Base-by-base conservation (phyloP, 23 tunicate species). In the Trididemnum miniatum region DNA sequence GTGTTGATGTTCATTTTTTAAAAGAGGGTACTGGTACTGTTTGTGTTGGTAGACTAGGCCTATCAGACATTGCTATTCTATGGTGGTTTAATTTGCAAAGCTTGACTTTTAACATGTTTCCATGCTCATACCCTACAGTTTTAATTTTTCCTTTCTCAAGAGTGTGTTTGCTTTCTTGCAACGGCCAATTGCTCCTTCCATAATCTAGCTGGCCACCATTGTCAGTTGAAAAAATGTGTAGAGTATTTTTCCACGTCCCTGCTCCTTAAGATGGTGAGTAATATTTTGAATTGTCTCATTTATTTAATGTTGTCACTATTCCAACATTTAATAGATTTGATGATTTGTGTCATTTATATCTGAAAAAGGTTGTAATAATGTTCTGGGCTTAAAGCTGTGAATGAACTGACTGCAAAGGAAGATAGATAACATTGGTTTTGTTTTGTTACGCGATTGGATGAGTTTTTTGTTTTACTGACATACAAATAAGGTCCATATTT, bases 171-270 rank as follows among this genome's bases (percentile, higher is more conserved):
- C 91, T 67, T 25, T 92, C 92, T 59, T 92, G 65, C n/a, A 83
- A 40, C 3, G 97, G 97, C 85, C 87, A 83, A 40, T 92, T 92
- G 59, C 83, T 92, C 9, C 97, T 92, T 33, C 92, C 97, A 35
- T 82, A 74, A 25, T 63, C 65, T 0, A 92, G 78, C 51, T 91
- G 97, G 38, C 97, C 97, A 23, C 97, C 97, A 51, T 91, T 91
- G 38, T 91, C 97, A 0, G 92, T 83, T 2, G 92, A 87, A 79
- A 92, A 92, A 26, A 92, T 78, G 5, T 87, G 73, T 35, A 92
- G 71, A 2, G 92, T 92, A 72, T 87, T 59, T 0, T 92, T 59
- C 88, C 86, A 78, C 67, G 87, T 31, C 1, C 83, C 86, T 18
- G 88, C 89, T 7, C 78, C 84, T 92, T 76, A 18, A 92, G 54